Evolutionary conservation across 2,113 vertebrate species (phyloP), one percentile per base, ranked within the genome.

Genomic region (Saccopteryx bilineata): DNA sequence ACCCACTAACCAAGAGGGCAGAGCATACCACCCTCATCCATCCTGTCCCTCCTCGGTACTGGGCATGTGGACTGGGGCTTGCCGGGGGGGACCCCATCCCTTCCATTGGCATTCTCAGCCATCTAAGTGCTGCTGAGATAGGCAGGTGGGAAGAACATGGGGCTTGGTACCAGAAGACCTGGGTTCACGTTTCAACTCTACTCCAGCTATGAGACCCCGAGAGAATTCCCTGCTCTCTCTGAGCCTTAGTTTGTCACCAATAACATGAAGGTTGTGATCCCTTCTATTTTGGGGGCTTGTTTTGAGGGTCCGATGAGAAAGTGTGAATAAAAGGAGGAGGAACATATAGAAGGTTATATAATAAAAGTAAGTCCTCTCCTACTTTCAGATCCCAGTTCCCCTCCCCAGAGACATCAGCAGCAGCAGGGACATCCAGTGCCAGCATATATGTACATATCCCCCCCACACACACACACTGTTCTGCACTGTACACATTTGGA

Each of bases 201-300:
- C 81, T 76, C 66, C 24, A 61, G 46, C 61, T 61, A n/a, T 46
- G 68, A 76, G 86, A 75, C 54, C 82, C 23, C 31, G 8, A 39
- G 58, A 31, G 85, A 74, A 94, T 15, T 50, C 3, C 10, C n/a
- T 58, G 0, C 52, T 86, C 18, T 48, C 56, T 50, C 52, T 8
- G 10, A n/a, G 19, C 50, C 76, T 96, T 65, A 5, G 31, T 95
- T 87, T 50, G 33, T 94, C 84, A 69, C 63, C 50, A 74, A 18
- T 60, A 74, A 76, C 86, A 90, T 52, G 33, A 81, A 75, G 52
- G 33, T 10, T 78, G 50, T 68, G 46, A 33, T 58, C 56, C 48
- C 26, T 9, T 93, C 31, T 50, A 23, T 89, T 46, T 93, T 48
- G 84, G 92, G 68, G 50, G 60, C 28, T 84, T 93, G 23, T 87